Conservation (phyloP, 2,888 invertebrate species). For the Cosmia pyralina region DNA sequence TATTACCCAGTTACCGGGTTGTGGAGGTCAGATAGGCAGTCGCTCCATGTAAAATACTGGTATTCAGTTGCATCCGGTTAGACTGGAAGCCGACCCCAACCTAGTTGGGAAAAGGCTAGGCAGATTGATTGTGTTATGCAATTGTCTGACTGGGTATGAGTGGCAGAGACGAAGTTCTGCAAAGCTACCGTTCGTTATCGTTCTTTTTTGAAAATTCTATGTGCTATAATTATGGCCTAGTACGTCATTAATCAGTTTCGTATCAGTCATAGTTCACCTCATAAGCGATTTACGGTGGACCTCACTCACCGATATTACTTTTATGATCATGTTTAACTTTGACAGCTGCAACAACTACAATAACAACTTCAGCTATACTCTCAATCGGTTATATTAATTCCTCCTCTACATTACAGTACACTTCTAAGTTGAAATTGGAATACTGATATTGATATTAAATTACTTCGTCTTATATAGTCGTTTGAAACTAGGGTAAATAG, state of each 20-base stretch:
- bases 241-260: not conserved
- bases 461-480: slow-evolving; percentile 31
- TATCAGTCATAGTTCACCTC: slow-evolving; percentile 14
- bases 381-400: slow-evolving; percentile 32
- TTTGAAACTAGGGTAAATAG: slow-evolving; percentile 39
- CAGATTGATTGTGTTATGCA: too few species aligned
- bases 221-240: not conserved
- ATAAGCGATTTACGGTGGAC: slow-evolving; percentile 21
- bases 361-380: not conserved
- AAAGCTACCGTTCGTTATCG: not conserved
- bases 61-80: too few species aligned
- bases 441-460: slow-evolving; percentile 48
- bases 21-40: too few species aligned
- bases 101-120: too few species aligned
- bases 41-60: too few species aligned
- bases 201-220: not conserved
- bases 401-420: slow-evolving; percentile 2
- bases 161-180: not conserved
- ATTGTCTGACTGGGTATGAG: not conserved
- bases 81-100: too few species aligned
- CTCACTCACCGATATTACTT: slow-evolving; percentile 33
- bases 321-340: slow-evolving; percentile 37
- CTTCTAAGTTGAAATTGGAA: slow-evolving; percentile 15
- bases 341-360: slow-evolving; percentile 31
- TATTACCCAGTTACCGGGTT: too few species aligned